Conservation (phyloP, 2,888 invertebrate genomes). For the Liopterus haemorrhoidalis region DNA sequence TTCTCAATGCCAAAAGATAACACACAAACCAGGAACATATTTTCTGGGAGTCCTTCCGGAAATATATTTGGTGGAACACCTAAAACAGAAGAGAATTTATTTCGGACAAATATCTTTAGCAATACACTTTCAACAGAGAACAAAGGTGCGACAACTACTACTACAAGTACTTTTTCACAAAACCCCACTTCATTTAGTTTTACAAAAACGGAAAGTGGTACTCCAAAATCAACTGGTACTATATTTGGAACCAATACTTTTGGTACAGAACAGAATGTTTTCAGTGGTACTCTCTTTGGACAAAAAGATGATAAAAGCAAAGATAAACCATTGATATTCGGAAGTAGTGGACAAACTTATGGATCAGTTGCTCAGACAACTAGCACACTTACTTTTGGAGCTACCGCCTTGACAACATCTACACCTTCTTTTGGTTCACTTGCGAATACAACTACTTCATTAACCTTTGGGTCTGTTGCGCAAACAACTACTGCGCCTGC, state of each 20-base stretch:
- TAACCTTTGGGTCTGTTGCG: constrained; percentile 10
- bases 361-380: constrained; percentile 16
- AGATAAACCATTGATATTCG: no score
- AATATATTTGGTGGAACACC: constrained; percentile 31
- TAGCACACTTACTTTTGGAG: constrained; percentile 25
- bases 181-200: no score
- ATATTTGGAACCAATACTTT: constrained; percentile 10
- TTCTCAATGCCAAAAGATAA: no score
- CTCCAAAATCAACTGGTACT: constrained; percentile 9
- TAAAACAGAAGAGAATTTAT: constrained; percentile 9
- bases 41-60: constrained; percentile 11
- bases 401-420: constrained; percentile 19
- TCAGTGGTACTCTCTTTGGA: no score
- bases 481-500: no score
- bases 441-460: constrained; percentile 11
- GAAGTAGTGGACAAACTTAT: no score
- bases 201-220: constrained; percentile 2
- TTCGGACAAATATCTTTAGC: constrained; percentile 23
- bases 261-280: no score
- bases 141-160: neutral
- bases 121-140: neutral
- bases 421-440: constrained; percentile 6
- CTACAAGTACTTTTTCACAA: constrained; percentile 6
- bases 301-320: no score
- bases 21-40: no score